A percentile compares a stretch with the other conserved stretches of the same genome.
phyloP scores from a whole-genome alignment of 2,797 vertebrate species.

The Kryptopterus vitreolus region DNA sequence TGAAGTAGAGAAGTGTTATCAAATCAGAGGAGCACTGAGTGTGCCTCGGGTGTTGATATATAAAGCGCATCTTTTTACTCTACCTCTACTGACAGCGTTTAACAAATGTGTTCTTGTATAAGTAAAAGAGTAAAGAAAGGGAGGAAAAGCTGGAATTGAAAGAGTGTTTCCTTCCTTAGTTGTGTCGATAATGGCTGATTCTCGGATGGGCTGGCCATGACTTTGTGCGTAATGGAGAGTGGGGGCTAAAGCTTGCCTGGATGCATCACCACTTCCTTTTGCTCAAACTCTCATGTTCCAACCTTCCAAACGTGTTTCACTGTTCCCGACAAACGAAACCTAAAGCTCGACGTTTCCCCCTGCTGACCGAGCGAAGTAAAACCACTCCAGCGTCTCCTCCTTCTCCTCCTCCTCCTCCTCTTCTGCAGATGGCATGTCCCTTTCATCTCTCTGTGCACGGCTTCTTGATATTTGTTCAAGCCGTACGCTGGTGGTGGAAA shows the following conservation, averaged over 20 bases:
- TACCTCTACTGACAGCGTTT: not conserved
- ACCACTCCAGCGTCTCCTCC: not conserved
- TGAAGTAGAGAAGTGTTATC: conserved; percentile 22
- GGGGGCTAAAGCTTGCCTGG: conserved; percentile 46
- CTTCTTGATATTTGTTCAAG: conserved; percentile 46
- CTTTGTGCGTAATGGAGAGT: conserved; percentile 49
- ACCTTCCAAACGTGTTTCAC: not conserved
- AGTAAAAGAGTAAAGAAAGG: conserved; percentile 17
- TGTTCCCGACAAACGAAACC: not conserved
- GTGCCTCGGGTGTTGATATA: not conserved
- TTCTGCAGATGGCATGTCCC: conserved; percentile 34
- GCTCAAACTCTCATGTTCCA: conserved; percentile 28
- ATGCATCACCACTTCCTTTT: conserved; percentile 45
- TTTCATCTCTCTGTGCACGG: conserved; percentile 45
- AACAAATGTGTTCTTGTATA: conserved; percentile 30
- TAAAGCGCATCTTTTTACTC: conserved; percentile 6
- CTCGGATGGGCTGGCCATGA: conserved; percentile 35
- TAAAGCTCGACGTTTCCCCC: conserved; percentile 54
- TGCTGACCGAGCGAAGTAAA: conserved; percentile 32
- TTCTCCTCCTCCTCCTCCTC: conserved; percentile 9
- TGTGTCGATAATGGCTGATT: conserved; percentile 53
- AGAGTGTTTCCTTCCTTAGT: conserved; percentile 48
- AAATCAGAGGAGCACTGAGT: conserved; percentile 7
- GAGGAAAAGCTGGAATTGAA: not conserved
- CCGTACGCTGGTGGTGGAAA: conserved; percentile 41